Conservation (phyloP, 1,140 invertebrate genomes). For the Idris sp. region DNA sequence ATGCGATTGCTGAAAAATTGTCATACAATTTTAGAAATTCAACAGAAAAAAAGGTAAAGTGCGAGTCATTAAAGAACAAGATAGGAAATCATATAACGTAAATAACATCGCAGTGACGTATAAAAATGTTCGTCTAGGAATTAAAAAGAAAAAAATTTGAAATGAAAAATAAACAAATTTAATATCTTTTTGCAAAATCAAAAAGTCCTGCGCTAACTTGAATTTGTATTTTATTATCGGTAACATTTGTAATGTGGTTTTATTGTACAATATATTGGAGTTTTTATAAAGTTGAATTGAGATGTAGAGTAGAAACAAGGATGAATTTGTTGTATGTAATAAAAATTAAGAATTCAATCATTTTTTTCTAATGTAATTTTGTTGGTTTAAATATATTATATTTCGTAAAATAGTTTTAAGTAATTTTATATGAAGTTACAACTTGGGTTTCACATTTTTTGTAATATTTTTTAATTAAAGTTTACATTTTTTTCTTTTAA, state of each 20-base stretch:
- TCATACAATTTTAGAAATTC: conserved; percentile 39
- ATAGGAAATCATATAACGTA: conserved; percentile 17
- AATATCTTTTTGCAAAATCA: conserved; percentile 43
- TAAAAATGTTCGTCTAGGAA: conserved; percentile 24
- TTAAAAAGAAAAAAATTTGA: conserved; percentile 15
- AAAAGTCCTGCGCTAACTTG: conserved; percentile 53
- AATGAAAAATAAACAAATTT: too few relatives aligned
- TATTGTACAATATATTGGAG: conserved; percentile 24
- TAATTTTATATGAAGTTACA: too few relatives aligned
- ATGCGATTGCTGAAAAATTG: conserved; percentile 46
- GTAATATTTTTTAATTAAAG: too few relatives aligned
- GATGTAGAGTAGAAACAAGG: conserved; percentile 14
- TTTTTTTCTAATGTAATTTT: too few relatives aligned
- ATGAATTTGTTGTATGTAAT: conserved; percentile 11
- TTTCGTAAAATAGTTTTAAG: too few relatives aligned
- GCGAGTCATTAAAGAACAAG: conserved; percentile 1
- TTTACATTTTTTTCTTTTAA: too few relatives aligned
- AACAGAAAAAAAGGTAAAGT: conserved; percentile 3
- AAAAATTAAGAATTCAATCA: too few relatives aligned
- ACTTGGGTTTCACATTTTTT: too few relatives aligned
- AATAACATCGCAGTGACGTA: conserved; percentile 24
- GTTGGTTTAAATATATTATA: too few relatives aligned
- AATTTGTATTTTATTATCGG: conserved; percentile 48
- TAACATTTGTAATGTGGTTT: conserved; percentile 31
- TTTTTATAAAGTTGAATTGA: conserved; percentile 25